phyloP scores from a whole-genome alignment of 2,113 vertebrate genomes.

The Tauraco erythrolophus region DNA sequence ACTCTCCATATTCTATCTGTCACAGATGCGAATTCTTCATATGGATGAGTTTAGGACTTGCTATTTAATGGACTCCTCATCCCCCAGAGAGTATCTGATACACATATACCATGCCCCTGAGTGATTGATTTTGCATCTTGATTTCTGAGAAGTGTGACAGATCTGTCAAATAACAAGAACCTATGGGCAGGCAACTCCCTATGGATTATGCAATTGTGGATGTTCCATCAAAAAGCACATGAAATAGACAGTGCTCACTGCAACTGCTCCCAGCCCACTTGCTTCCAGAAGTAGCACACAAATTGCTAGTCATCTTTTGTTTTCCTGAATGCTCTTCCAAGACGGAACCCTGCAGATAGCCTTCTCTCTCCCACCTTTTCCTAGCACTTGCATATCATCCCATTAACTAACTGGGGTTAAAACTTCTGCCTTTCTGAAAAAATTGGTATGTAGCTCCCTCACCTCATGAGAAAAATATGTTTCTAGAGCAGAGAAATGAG shows the following conservation, averaged over 20 bases:
- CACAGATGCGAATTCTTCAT: conserved; percentile 14
- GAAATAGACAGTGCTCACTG: not conserved
- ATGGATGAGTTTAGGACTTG: conserved; percentile 17
- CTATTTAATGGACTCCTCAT: conserved; percentile 10
- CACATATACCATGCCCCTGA: conserved; percentile 29
- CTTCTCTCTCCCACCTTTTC: not conserved
- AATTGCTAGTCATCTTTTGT: not conserved
- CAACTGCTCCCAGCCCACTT: not conserved
- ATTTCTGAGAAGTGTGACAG: conserved; percentile 57
- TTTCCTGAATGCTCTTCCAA: not conserved
- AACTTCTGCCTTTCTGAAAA: not conserved
- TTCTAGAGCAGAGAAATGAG: not conserved
- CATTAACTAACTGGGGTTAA: not conserved
- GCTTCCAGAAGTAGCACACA: not conserved
- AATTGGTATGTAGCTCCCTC: not conserved
- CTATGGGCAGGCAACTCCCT: conserved; percentile 35
- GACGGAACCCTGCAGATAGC: not conserved
- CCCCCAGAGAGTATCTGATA: conserved; percentile 29
- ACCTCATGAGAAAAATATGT: not conserved
- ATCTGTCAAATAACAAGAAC: conserved; percentile 54
- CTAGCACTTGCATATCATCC: not conserved
- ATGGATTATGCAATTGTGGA: not conserved
- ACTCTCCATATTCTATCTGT: conserved; percentile 30
- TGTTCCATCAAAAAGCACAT: not conserved
- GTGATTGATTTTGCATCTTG: conserved; percentile 65